Percentiles rank a stretch among this genome's conserved stretches.
These are phyloP conservation scores for Loriculus beryllinus DNA, from an alignment of 2,797 vertebrate genomes.

Conservation along the genomic window DNA sequence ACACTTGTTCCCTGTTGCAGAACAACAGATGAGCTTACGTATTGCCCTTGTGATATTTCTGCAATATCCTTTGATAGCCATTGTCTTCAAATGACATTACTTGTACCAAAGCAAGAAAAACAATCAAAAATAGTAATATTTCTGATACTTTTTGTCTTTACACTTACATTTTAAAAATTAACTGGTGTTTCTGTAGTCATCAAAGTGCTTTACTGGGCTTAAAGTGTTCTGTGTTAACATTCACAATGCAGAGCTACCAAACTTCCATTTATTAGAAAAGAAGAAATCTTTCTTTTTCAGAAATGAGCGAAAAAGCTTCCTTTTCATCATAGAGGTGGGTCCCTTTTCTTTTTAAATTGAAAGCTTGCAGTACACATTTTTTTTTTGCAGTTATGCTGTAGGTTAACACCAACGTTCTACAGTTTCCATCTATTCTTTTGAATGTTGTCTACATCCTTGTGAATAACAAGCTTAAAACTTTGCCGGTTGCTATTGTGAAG, in stretches of 20 bases:
- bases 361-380: not conserved
- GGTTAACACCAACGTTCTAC: not conserved
- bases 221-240: not conserved
- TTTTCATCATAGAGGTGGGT: not conserved
- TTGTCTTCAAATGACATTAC: not conserved
- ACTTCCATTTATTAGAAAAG: not conserved
- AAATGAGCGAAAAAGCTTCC: not conserved
- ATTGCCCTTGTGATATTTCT: not conserved
- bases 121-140: not conserved
- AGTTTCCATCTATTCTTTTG: not conserved
- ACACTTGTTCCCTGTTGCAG: not conserved
- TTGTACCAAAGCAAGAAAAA: not conserved
- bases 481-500: not conserved
- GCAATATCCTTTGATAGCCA: not conserved
- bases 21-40: not conserved
- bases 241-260: not conserved
- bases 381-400: not conserved
- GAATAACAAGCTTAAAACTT: not conserved
- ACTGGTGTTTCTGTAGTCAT: not conserved
- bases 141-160: not conserved
- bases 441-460: not conserved
- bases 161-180: not conserved
- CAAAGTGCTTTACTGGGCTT: not conserved
- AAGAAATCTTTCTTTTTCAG: not conserved
- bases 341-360: not conserved